These are phyloP conservation scores for Pomatorhinus ruficollis DNA, from an alignment of 2,113 vertebrate species.

Conservation along the genomic window DNA sequence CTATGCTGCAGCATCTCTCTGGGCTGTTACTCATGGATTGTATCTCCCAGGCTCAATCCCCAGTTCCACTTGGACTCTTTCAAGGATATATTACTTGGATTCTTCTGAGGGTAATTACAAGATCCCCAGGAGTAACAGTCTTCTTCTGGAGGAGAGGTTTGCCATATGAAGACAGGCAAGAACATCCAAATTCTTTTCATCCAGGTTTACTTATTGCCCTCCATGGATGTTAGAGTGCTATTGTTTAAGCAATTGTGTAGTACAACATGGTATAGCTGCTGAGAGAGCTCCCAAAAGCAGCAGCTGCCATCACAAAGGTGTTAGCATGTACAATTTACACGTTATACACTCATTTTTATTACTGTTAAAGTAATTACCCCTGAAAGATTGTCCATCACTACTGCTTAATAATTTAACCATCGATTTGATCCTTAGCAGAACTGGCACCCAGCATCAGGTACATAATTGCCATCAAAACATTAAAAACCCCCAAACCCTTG, in stretches of 20 bases:
- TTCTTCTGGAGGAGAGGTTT: neutral
- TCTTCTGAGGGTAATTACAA: neutral
- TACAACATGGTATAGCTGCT: neutral
- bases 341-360: slow-evolving; percentile 10
- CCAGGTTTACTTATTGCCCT: neutral
- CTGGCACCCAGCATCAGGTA: neutral
- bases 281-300: slow-evolving; percentile 10
- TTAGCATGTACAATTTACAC: neutral
- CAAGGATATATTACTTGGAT: neutral
- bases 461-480: neutral
- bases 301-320: neutral
- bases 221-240: neutral
- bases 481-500: neutral
- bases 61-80: neutral
- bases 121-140: neutral
- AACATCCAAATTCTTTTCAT: neutral
- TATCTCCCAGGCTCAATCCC: neutral
- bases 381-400: neutral
- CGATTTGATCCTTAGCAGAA: neutral
- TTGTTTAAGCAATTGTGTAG: neutral
- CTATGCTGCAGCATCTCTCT: neutral
- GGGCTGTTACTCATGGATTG: neutral
- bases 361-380: slow-evolving; percentile 13
- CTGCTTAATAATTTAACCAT: slow-evolving; percentile 25
- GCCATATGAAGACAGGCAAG: neutral